phyloP scores from a whole-genome alignment of 1,140 invertebrate species.

The Calycopis cecrops region DNA sequence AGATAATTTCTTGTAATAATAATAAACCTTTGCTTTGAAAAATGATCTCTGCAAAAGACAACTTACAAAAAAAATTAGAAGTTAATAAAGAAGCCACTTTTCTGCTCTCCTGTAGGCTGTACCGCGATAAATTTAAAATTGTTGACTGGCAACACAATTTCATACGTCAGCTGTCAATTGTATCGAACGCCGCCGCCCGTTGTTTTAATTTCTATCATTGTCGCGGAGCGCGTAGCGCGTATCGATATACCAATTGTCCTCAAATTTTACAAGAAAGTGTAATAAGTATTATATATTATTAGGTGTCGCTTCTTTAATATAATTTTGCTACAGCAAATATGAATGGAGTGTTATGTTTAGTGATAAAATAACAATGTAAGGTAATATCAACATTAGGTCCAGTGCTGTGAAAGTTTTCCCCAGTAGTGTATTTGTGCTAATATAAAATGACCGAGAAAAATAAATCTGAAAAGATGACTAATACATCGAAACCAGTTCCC shows the following conservation, averaged over 20 bases:
- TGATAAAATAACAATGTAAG: conserved; percentile 64
- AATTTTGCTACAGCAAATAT: conserved; percentile 41
- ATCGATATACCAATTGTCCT: conserved; percentile 25
- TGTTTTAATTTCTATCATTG: conserved; percentile 18
- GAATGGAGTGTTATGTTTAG: conserved; percentile 59
- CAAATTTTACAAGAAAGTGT: conserved; percentile 38
- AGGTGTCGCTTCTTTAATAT: conserved; percentile 34
- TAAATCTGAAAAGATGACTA: conserved; percentile 75
- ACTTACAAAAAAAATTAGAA: no score
- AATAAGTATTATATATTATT: conserved; percentile 47
- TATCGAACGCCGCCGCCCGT: conserved; percentile 54
- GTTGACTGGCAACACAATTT: conserved; percentile 19
- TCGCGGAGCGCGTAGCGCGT: conserved; percentile 30
- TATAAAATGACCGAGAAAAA: conserved; percentile 74
- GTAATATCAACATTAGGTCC: conserved; percentile 44
- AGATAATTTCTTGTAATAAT: no score
- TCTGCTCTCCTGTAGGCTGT: no score
- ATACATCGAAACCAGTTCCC: conserved; percentile 88
- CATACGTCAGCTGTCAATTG: conserved; percentile 43
- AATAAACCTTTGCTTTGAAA: no score
- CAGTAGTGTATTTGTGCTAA: conserved; percentile 52
- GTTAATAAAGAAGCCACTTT: no score
- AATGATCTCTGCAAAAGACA: no score
- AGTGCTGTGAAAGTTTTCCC: conserved; percentile 62
- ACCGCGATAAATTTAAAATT: not conserved